Percentiles rank a stretch among this genome's conserved stretches.
phyloP scores from a whole-genome alignment of 1,140 invertebrate genomes.

The Drosophila suzukii region DNA sequence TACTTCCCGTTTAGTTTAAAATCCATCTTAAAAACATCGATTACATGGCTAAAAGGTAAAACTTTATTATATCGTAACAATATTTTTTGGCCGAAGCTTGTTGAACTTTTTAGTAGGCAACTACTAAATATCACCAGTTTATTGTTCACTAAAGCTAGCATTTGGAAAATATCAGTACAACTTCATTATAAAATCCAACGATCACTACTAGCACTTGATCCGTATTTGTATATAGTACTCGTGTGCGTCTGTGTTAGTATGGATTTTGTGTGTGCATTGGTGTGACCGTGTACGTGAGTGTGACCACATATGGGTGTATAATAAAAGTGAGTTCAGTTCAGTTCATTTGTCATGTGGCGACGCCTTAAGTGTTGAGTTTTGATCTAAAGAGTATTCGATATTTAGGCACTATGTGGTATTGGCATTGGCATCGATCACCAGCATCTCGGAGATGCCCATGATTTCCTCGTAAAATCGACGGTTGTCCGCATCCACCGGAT shows the following conservation, averaged over 20 bases:
- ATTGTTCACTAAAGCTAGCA: conserved; percentile 71
- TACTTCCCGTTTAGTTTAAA: no score
- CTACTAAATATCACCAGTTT: conserved; percentile 78
- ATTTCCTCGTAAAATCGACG: conserved; percentile 76
- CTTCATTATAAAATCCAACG: conserved; percentile 41
- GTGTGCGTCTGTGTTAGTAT: conserved; percentile 8
- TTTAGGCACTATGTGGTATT: conserved; percentile 71
- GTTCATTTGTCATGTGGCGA: conserved; percentile 25
- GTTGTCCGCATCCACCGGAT: conserved; percentile 80
- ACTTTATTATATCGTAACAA: conserved; percentile 41
- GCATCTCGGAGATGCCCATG: conserved; percentile 82
- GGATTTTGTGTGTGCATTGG: neutral
- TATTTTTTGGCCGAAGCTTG: conserved; percentile 50
- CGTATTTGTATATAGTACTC: conserved; percentile 1
- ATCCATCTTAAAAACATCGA: no score
- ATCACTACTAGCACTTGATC: conserved; percentile 27
- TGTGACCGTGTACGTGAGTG: conserved; percentile 7
- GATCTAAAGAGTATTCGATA: conserved; percentile 34
- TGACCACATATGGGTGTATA: conserved; percentile 30
- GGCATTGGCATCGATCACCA: conserved; percentile 65
- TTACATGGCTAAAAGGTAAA: conserved; percentile 36
- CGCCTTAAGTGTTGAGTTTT: conserved; percentile 37
- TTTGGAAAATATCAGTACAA: conserved; percentile 78
- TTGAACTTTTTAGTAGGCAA: conserved; percentile 48
- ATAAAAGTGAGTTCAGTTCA: conserved; percentile 59